A percentile compares a stretch with the other conserved stretches of the same genome.
These are phyloP conservation scores for Euphonia xanthogaster DNA, from an alignment of 2,797 vertebrate genomes.

Conservation along the genomic window DNA sequence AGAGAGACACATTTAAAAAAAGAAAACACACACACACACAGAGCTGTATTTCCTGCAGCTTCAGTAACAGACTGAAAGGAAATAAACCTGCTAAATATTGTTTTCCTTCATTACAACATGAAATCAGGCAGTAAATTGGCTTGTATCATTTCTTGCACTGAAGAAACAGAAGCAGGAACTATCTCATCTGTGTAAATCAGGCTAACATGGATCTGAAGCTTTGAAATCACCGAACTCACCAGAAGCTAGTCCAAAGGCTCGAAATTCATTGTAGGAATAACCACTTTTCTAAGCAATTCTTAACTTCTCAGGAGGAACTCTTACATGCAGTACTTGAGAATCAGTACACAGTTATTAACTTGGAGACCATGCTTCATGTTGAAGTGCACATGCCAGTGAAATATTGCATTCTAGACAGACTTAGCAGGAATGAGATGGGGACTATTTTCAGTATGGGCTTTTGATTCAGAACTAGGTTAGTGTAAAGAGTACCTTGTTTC, in stretches of 20 bases:
- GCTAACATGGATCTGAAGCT: neutral
- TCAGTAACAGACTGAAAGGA: neutral
- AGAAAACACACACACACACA: neutral
- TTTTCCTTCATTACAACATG: neutral
- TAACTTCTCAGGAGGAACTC: conserved; percentile 31
- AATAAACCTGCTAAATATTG: neutral
- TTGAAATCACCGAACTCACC: neutral
- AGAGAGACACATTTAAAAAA: neutral
- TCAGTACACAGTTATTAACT: neutral
- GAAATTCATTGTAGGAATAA: neutral
- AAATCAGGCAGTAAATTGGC: neutral
- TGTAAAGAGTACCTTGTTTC: neutral
- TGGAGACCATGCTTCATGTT: conserved; percentile 43
- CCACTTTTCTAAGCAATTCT: neutral
- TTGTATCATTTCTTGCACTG: neutral
- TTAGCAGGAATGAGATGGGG: neutral
- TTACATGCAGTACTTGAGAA: neutral
- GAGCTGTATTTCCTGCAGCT: neutral
- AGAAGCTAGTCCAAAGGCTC: neutral
- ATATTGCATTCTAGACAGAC: neutral
- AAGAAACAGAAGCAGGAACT: neutral
- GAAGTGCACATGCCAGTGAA: conserved; percentile 33
- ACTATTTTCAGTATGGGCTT: neutral
- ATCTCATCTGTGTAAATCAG: neutral
- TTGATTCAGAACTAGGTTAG: conserved; percentile 17